Evolutionary conservation across 1,140 invertebrate species (phyloP).

Genomic region (Lasaia peninsularis): DNA sequence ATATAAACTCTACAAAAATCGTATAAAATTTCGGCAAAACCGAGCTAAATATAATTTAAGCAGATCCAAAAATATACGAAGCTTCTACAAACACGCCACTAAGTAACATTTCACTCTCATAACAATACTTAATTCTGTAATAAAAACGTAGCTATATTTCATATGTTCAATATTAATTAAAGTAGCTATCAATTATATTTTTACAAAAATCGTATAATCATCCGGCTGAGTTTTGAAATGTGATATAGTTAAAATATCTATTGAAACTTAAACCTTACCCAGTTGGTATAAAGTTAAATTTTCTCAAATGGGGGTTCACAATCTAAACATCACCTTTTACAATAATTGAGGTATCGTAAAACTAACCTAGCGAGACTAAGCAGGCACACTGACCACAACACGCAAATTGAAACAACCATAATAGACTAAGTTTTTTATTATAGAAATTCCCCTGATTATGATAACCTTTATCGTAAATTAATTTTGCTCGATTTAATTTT

Average conservation of each 20-base stretch:
- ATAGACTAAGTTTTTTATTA: slow-evolving; percentile 2
- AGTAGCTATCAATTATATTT: slow-evolving; percentile 8
- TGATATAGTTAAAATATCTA: background rate
- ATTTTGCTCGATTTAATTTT: background rate
- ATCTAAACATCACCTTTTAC: slow-evolving; percentile 29
- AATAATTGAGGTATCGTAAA: slow-evolving; percentile 36
- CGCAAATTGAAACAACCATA: slow-evolving; percentile 17
- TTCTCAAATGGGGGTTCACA: background rate
- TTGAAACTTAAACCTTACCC: background rate
- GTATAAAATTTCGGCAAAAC: too few species aligned
- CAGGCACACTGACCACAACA: slow-evolving; percentile 32
- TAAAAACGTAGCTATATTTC: slow-evolving; percentile 5
- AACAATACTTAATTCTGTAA: background rate
- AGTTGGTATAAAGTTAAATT: background rate
- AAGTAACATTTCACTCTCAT: background rate
- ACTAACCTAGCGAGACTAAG: slow-evolving; percentile 37
- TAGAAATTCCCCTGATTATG: background rate
- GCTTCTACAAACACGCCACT: background rate
- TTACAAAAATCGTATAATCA: slow-evolving; percentile 8
- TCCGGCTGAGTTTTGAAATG: background rate
- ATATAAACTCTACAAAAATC: too few species aligned
- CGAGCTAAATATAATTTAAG: too few species aligned
- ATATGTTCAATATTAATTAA: slow-evolving; percentile 3
- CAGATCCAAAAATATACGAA: background rate
- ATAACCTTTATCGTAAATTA: background rate